Conservation (phyloP, 1,140 invertebrate genomes). For the Camponotus vicinus region DNA sequence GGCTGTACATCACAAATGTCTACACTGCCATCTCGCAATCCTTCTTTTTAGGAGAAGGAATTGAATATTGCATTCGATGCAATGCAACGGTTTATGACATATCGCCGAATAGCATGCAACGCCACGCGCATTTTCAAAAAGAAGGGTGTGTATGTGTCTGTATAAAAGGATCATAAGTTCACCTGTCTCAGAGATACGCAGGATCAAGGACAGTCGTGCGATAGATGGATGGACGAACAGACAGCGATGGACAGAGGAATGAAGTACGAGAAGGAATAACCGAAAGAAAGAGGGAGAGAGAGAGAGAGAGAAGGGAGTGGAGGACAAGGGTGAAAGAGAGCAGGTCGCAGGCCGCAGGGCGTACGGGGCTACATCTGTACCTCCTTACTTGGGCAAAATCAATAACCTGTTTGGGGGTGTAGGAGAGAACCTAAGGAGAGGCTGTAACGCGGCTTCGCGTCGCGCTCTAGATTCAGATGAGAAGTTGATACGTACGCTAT, state of each 20-base stretch:
- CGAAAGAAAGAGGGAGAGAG: slow-evolving; percentile 18
- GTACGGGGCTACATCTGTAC: slow-evolving; percentile 77
- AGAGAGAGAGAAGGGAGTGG: slow-evolving; percentile 17
- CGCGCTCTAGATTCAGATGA: slow-evolving; percentile 52
- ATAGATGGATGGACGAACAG: slow-evolving; percentile 18
- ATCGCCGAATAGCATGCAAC: not conserved
- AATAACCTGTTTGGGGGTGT: slow-evolving; percentile 84
- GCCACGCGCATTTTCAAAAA: slow-evolving; percentile 29
- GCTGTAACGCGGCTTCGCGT: slow-evolving; percentile 73
- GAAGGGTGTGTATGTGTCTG: not conserved
- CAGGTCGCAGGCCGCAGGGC: slow-evolving; percentile 78
- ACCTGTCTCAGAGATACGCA: slow-evolving; percentile 36
- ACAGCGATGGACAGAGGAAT: not conserved
- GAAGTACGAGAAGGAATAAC: slow-evolving; percentile 14
- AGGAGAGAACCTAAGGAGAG: slow-evolving; percentile 82
- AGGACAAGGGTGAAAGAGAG: slow-evolving; percentile 66
- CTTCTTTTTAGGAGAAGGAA: not conserved
- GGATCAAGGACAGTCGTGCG: slow-evolving; percentile 60
- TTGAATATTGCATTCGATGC: not conserved
- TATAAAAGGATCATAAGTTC: slow-evolving; percentile 32
- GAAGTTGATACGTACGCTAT: slow-evolving; percentile 65
- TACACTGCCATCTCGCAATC: no score
- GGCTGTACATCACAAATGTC: not conserved
- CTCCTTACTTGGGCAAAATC: slow-evolving; percentile 84
- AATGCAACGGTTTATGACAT: not conserved